Evolutionary conservation across 2,113 vertebrate species (phyloP), one percentile per base, ranked within the genome.

Genomic region (Morphnarchus princeps): DNA sequence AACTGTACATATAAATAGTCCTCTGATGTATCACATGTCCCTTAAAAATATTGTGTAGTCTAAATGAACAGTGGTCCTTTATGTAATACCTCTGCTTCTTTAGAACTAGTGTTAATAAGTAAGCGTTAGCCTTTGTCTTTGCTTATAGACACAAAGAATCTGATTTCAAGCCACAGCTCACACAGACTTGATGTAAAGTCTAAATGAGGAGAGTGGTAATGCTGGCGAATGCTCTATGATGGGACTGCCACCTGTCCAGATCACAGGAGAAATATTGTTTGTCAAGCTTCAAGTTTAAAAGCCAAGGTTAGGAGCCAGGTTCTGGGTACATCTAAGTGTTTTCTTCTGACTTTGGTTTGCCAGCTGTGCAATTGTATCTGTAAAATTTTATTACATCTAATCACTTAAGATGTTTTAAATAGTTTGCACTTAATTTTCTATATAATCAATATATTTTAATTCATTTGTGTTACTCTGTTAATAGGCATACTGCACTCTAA

Each of bases 201-300:
- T 97, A 96, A 98, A 98, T 92, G 97, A 97, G 95, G 97, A 96
- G 87, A 76, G 55, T 36, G 87, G 86, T 93, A 67, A 90, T 80
- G 84, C 94, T 93, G 93, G 71, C 29, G 31, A 78, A 24, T 26
- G 84, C 85, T 61, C 81, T 74, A 25, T 38, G 89, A 57, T 84
- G 96, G 95, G 76, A 40, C 92, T 90, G 87, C 92, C 98, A 97
- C 97, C 95, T 97, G 97, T 93, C 95, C 79, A 20, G 69, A 67
- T 87, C 71, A 87, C 93, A 72, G 90, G 69, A 94, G 83, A 95
- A 90, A 92, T 26, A 78, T 43, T 69, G 31, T 58, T 87, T 80
- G 82, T 90, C 87, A 76, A 89, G 72, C 82, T 88, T 86, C 66
- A 54, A 87, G 90, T 66, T 95, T 57, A 81, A 96, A 94, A 97